Evolutionary conservation across 1,140 invertebrate genomes (phyloP).

Genomic region (Rhizoglyphus robini): DNA sequence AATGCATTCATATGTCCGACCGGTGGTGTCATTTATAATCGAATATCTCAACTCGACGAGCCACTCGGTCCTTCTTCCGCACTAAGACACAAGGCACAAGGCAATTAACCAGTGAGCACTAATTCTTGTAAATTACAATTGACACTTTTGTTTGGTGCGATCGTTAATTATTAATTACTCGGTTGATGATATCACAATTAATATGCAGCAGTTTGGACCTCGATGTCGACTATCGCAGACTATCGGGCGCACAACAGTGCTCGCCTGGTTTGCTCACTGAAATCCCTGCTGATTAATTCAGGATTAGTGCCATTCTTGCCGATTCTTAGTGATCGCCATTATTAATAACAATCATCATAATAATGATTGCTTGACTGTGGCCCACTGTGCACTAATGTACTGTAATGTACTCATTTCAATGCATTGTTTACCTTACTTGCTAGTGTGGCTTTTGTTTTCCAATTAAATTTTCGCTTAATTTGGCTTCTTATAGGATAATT

Average conservation of each 20-base stretch:
- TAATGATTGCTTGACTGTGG: not conserved
- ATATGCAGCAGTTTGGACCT: too few relatives aligned
- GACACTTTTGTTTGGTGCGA: conserved; percentile 3
- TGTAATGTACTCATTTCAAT: not conserved
- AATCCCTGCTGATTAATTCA: not conserved
- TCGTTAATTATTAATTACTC: conserved; percentile 11
- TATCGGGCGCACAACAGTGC: too few relatives aligned
- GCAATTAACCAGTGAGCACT: not conserved
- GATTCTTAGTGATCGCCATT: not conserved
- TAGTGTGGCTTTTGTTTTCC: not conserved
- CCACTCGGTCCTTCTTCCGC: not conserved
- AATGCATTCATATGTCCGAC: not conserved
- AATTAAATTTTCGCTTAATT: not conserved
- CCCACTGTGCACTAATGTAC: not conserved
- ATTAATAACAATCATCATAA: not conserved
- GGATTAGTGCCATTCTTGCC: not conserved
- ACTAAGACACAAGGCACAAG: not conserved
- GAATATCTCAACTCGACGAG: not conserved
- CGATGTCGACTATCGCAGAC: too few relatives aligned
- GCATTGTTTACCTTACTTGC: not conserved
- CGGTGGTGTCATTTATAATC: conserved; percentile 6
- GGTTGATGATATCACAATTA: not conserved
- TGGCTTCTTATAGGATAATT: conserved; percentile 8
- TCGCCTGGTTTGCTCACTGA: too few relatives aligned
- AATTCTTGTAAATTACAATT: conserved; percentile 3